These are phyloP conservation scores for Clupea harengus DNA, from an alignment of 2,113 vertebrate genomes.

Conservation along the genomic window DNA sequence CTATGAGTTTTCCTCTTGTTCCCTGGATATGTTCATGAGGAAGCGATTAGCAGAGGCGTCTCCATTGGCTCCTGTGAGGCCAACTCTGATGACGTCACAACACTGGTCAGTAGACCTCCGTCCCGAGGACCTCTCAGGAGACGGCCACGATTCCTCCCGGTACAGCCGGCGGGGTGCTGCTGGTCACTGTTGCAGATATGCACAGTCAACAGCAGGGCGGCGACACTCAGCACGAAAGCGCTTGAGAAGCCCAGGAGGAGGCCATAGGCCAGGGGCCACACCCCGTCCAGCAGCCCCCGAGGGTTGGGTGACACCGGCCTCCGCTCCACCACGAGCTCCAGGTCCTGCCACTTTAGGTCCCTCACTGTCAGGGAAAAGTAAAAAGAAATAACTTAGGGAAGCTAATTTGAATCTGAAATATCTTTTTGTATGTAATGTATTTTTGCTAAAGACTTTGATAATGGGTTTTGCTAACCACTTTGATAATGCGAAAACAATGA, in stretches of 20 bases:
- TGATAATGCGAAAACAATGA: not conserved
- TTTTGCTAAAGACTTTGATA: too few species aligned
- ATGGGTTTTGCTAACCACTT: too few species aligned
- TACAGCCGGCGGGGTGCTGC: not conserved
- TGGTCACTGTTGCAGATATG: conserved; percentile 39
- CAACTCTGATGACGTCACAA: not conserved
- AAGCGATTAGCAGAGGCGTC: not conserved
- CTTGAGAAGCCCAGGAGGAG: conserved; percentile 72
- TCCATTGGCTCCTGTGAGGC: not conserved
- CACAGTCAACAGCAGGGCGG: conserved; percentile 38
- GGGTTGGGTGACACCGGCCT: conserved; percentile 54
- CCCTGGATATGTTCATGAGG: not conserved
- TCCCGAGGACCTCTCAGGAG: not conserved
- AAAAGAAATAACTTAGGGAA: not conserved
- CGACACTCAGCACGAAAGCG: conserved; percentile 45
- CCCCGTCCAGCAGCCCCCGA: conserved; percentile 62
- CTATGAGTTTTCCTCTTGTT: not conserved
- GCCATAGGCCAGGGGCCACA: conserved; percentile 65
- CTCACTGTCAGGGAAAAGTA: conserved; percentile 41
- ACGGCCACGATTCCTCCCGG: not conserved
- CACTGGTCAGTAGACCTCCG: not conserved
- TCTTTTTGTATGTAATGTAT: too few species aligned
- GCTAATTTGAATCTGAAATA: too few species aligned
- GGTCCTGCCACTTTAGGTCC: conserved; percentile 55
- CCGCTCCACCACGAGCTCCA: conserved; percentile 73